A percentile compares a stretch with the other conserved stretches of the same genome.
phyloP scores from a whole-genome alignment of 1,140 invertebrate species.

The Saccostrea glomerata region DNA sequence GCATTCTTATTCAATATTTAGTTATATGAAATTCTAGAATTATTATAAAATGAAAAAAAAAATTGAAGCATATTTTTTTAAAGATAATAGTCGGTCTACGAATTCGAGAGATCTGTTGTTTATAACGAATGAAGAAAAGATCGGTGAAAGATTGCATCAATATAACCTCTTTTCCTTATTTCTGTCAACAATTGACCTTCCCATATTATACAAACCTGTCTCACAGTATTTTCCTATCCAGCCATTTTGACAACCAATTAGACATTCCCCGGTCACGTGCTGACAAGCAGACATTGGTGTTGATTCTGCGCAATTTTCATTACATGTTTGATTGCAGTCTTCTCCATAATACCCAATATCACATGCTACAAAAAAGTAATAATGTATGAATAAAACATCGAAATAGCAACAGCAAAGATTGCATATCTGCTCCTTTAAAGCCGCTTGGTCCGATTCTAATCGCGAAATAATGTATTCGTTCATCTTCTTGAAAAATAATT shows the following conservation, averaged over 20 bases:
- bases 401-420: too few relatives aligned
- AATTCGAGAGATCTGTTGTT: not conserved
- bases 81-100: not conserved
- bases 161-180: too few relatives aligned
- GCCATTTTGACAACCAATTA: not conserved
- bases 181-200: not conserved
- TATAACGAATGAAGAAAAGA: not conserved
- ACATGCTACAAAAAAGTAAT: not conserved
- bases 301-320: not conserved
- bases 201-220: not conserved
- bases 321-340: not conserved
- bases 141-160: too few relatives aligned
- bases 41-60: not conserved
- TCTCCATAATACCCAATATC: not conserved
- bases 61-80: not conserved
- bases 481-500: too few relatives aligned
- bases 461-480: too few relatives aligned
- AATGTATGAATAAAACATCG: not conserved
- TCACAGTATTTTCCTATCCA: not conserved
- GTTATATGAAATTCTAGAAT: not conserved
- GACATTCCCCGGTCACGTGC: not conserved
- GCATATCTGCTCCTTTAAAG: too few relatives aligned
- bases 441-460: too few relatives aligned
- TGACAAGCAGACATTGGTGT: not conserved
- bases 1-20: too few relatives aligned